Conservation (phyloP, 2,797 vertebrate species). For the Numenius phaeopus region DNA sequence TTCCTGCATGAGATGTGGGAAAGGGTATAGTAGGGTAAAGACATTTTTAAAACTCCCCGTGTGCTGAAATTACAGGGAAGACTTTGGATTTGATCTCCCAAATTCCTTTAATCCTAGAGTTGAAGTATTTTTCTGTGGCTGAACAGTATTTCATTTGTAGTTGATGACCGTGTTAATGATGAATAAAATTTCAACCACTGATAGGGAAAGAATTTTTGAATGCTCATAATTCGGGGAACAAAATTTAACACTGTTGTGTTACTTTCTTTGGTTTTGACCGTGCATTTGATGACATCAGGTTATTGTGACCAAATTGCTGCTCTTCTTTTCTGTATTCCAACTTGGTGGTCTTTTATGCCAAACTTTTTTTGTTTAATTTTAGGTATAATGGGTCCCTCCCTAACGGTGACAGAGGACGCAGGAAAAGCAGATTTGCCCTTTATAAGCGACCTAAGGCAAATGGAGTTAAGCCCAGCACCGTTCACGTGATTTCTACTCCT, state of each 20-base stretch:
- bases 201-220: neutral
- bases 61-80: neutral
- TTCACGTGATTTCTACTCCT: slow-evolving; percentile 94
- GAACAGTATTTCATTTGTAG: neutral
- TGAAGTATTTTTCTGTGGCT: neutral
- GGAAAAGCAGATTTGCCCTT: slow-evolving; percentile 98
- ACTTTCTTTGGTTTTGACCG: neutral
- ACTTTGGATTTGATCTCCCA: neutral
- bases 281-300: neutral
- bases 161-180: neutral
- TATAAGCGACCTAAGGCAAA: slow-evolving; percentile 93
- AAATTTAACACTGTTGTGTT: neutral
- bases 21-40: neutral
- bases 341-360: neutral
- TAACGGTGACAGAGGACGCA: slow-evolving; percentile 93
- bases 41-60: accelerated
- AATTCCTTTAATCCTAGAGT: neutral
- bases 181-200: neutral
- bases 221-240: neutral
- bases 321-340: neutral
- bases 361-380: neutral
- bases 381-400: slow-evolving; percentile 99
- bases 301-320: neutral
- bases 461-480: slow-evolving; percentile 95
- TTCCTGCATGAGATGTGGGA: neutral